Evolutionary conservation across 1,140 invertebrate genomes (phyloP), one percentile per base, ranked within the genome.

Genomic region (Scaptomyza pallida): DNA sequence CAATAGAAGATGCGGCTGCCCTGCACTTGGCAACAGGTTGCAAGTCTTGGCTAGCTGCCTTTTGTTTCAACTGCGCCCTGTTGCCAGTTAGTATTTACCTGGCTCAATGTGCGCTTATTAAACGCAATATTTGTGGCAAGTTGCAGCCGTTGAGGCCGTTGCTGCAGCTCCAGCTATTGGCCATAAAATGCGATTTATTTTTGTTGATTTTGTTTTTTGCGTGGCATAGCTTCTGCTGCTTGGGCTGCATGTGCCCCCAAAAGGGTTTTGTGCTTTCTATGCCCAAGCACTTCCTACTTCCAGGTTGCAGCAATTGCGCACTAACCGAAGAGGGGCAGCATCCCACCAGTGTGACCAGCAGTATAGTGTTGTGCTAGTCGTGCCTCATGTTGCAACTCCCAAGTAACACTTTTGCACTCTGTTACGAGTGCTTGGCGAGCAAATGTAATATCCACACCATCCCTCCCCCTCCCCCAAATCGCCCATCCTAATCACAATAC

Each of bases 151-250:
- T 72, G 62, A 40, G 23, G 26, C 19, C 19, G 19, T 63, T 43
- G 19, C 26, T 13, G 12, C n/a, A n/a, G 45, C 43, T 51, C 41
- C 13, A 37, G 43, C 48, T 57, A 70, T 73, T 59, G 65, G 52
- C 78, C 69, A 89, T 89, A 88, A 89, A 89, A 76, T 71, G 78
- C 86, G 80, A 89, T 89, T 89, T 89, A 89, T 89, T 89, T 85
- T 89, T 89, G 83, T 88, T 89, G 83, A 88, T 89, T 88, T 88
- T 88, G 0, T 9, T 82, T 78, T 1, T 82, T 82, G 83, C 78
- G 75, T 82, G 78, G 62, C 45, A 40, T 62, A 44, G 71, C 67
- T 41, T 33, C 40, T 45, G 55, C 19, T 43, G 54, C 37, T 19
- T n/a, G 12, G 17, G n/a, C 47, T 17, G 26, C n/a, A 8, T 41